Evolutionary conservation across 2,888 invertebrate species (phyloP).

Genomic region (Hypsopygia costalis): DNA sequence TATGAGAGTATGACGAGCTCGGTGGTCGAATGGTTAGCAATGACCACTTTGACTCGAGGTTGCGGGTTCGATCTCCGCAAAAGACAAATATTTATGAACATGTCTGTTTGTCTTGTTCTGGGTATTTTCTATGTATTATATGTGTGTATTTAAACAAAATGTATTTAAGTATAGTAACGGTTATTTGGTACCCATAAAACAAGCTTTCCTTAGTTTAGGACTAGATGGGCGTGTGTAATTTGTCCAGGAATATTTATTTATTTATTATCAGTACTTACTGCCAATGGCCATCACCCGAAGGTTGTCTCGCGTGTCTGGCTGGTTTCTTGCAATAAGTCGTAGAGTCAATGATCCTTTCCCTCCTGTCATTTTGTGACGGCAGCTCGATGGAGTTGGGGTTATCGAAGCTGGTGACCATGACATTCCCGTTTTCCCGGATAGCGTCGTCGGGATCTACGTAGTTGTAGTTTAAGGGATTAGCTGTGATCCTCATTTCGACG

Average conservation of each 20-base stretch:
- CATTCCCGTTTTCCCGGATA: conserved; percentile 69
- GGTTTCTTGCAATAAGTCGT: conserved; percentile 87
- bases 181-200: too few species aligned
- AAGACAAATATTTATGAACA: conserved; percentile 11
- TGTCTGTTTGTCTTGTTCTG: too few species aligned
- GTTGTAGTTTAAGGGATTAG: conserved; percentile 87
- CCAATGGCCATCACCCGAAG: conserved; percentile 70
- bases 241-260: too few species aligned
- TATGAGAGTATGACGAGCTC: too few species aligned
- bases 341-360: conserved; percentile 77
- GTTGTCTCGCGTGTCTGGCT: conserved; percentile 50
- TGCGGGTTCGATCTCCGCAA: not conserved
- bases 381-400: conserved; percentile 87
- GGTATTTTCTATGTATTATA: too few species aligned
- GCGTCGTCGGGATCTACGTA: conserved; percentile 85
- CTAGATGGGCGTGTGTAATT: too few species aligned
- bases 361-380: conserved; percentile 73
- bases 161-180: too few species aligned
- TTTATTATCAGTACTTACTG: conserved; percentile 56
- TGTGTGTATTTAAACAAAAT: too few species aligned
- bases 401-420: conserved; percentile 85
- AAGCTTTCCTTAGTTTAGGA: too few species aligned
- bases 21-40: too few species aligned
- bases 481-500: conserved; percentile 86
- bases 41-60: too few species aligned